phyloP scores from a whole-genome alignment of 2,113 vertebrate genomes.

The Pelmatolapia mariae region DNA sequence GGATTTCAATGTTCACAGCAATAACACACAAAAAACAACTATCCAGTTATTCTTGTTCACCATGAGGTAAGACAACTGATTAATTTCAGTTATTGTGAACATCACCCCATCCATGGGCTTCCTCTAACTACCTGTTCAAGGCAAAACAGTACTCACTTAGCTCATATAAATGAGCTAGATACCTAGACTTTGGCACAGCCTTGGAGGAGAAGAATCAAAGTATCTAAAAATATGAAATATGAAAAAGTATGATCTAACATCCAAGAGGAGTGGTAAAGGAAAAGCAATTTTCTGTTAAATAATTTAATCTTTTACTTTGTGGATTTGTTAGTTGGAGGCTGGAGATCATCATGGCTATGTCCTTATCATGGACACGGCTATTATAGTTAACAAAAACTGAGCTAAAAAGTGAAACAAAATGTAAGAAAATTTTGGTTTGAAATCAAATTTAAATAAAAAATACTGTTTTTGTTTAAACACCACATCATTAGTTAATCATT shows the following conservation, averaged over 20 bases:
- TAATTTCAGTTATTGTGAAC: neutral
- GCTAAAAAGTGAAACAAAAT: neutral
- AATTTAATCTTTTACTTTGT: neutral
- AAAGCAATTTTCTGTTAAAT: neutral
- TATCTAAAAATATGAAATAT: neutral
- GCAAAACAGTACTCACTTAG: neutral
- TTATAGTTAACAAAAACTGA: neutral
- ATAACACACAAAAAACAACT: neutral
- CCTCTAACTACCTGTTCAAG: neutral
- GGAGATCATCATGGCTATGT: neutral
- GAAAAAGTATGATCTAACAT: neutral
- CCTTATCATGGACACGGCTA: neutral
- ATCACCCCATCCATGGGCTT: neutral
- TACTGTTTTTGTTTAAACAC: neutral
- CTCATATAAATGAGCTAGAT: neutral
- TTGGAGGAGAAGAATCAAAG: neutral
- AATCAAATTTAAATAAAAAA: rapidly evolving
- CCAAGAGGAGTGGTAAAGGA: neutral
- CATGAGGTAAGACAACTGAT: neutral
- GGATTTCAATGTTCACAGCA: neutral
- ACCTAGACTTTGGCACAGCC: neutral
- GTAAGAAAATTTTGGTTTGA: neutral
- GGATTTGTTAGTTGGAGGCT: neutral
- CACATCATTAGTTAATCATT: neutral
- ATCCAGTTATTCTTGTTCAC: neutral